Conservation (phyloP, 2,888 invertebrate genomes). For the Drosophila rubida region DNA sequence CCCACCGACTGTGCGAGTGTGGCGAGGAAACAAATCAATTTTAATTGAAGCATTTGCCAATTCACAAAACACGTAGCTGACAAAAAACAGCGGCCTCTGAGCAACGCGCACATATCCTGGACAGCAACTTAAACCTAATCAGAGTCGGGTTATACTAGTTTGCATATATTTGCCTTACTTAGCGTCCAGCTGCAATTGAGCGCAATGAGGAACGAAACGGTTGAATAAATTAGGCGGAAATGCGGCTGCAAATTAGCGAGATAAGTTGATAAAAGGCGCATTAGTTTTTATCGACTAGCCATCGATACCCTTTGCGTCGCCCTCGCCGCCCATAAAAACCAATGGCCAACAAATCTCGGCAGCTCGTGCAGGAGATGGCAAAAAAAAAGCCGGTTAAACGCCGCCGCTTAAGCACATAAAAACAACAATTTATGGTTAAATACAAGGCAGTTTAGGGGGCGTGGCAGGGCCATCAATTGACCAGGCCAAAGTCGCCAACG, state of each 20-base stretch:
- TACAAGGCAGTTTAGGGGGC: slow-evolving; percentile 20
- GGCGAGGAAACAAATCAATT: slow-evolving; percentile 68
- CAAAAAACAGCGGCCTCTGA: background rate
- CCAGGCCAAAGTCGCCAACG: slow-evolving; percentile 10
- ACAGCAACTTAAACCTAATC: too few species aligned
- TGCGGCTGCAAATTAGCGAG: too few species aligned
- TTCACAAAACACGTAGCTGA: slow-evolving; percentile 43
- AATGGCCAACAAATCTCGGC: too few species aligned
- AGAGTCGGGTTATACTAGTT: too few species aligned
- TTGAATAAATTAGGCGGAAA: too few species aligned
- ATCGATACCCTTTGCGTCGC: background rate
- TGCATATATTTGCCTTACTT: too few species aligned
- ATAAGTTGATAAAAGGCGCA: too few species aligned
- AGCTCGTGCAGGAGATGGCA: too few species aligned
- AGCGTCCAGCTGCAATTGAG: too few species aligned
- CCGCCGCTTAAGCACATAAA: slow-evolving; percentile 29
- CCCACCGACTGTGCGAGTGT: slow-evolving; percentile 15
- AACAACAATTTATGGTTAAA: slow-evolving; percentile 48
- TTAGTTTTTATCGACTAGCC: background rate
- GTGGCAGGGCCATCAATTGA: slow-evolving; percentile 24
- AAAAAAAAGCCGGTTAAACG: slow-evolving; percentile 15
- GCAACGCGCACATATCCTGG: background rate
- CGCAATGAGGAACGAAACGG: too few species aligned
- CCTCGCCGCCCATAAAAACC: too few species aligned
- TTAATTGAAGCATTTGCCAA: slow-evolving; percentile 67